Conservation (phyloP, 2,113 vertebrate species). For the Mohoua ochrocephala region DNA sequence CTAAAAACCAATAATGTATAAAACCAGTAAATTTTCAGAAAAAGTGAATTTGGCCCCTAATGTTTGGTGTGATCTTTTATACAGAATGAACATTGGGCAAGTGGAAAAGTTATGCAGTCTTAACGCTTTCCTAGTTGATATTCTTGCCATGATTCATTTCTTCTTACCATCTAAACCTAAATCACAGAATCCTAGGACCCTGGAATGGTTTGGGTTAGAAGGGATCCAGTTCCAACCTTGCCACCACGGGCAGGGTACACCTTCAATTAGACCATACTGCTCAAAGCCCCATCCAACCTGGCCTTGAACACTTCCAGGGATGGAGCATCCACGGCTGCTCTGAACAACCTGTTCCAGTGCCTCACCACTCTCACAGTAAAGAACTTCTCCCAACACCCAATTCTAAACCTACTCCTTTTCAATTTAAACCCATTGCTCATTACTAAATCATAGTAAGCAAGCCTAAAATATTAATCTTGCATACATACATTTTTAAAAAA, state of each 20-base stretch:
- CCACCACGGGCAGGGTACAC: rapidly evolving
- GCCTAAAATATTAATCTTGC: not conserved
- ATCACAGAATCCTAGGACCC: not conserved
- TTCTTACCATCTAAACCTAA: not conserved
- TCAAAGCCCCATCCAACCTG: not conserved
- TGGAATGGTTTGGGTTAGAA: not conserved
- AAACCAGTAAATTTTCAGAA: not conserved
- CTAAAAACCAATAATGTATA: not conserved
- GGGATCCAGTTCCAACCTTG: not conserved
- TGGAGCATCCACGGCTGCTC: rapidly evolving
- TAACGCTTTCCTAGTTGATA: not conserved
- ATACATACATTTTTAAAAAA: not conserved
- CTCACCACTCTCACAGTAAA: not conserved
- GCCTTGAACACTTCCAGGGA: not conserved
- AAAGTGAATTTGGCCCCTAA: not conserved
- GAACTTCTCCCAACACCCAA: not conserved
- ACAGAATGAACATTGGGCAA: not conserved
- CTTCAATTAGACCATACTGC: not conserved
- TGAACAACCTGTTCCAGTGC: not conserved
- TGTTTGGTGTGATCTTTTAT: not conserved
- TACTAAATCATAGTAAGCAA: not conserved
- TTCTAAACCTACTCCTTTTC: not conserved
- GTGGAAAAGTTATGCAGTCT: not conserved
- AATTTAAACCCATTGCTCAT: not conserved
- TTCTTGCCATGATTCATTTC: not conserved